Evolutionary conservation across 2,797 vertebrate species (phyloP).

Genomic region (Oryzias sinensis): DNA sequence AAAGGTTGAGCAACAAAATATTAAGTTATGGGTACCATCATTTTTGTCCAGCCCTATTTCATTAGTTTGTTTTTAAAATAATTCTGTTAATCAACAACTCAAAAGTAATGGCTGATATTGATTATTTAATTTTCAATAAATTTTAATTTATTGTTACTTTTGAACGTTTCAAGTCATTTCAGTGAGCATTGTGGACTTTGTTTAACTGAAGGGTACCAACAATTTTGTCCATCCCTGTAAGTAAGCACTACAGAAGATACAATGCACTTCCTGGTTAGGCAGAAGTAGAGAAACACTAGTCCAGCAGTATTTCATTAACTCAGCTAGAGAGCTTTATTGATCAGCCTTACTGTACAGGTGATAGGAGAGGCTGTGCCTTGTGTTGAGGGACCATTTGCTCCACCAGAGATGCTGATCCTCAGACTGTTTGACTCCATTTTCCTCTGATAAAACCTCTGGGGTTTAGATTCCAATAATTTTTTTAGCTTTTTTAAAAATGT

Average conservation of each 20-base stretch:
- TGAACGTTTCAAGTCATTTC: too few relatives aligned
- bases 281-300: conserved; percentile 52
- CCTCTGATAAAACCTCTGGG: background rate
- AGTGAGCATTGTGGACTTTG: too few relatives aligned
- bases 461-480: background rate
- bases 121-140: too few relatives aligned
- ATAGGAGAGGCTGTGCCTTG: conserved; percentile 11
- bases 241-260: conserved; percentile 49
- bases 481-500: background rate
- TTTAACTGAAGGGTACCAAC: too few relatives aligned
- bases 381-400: conserved; percentile 40
- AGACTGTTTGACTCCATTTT: conserved; percentile 1
- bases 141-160: too few relatives aligned
- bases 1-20: too few relatives aligned
- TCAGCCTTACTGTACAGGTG: conserved; percentile 48
- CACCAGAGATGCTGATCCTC: conserved; percentile 41
- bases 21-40: too few relatives aligned
- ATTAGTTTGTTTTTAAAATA: too few relatives aligned
- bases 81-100: too few relatives aligned
- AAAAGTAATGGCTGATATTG: too few relatives aligned
- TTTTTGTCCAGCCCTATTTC: too few relatives aligned
- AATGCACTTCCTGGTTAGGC: conserved; percentile 42
- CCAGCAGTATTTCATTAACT: conserved; percentile 48
- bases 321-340: conserved; percentile 44
- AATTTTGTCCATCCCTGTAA: background rate